These are phyloP conservation scores for Eptatretus burgeri DNA, from an alignment of 2,113 vertebrate genomes.

Conservation along the genomic window DNA sequence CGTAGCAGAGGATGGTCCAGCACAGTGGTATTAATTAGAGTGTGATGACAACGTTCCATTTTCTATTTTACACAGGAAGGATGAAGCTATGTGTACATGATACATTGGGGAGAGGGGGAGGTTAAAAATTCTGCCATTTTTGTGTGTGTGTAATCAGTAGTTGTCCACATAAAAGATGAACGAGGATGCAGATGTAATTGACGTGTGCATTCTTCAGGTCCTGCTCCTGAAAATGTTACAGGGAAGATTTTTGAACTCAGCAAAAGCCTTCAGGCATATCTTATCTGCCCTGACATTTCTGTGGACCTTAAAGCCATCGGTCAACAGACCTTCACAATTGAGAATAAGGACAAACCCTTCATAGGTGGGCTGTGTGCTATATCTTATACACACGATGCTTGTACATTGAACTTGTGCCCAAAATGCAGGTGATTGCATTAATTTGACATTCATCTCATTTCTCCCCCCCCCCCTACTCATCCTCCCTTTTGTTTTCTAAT, in stretches of 20 bases:
- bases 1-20: too few relatives aligned
- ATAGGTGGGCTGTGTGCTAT: constrained; percentile 26
- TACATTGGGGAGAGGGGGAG: too few relatives aligned
- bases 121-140: too few relatives aligned
- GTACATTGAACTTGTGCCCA: background rate
- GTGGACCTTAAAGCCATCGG: constrained; percentile 52
- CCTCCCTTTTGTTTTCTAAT: constrained; percentile 1
- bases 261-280: constrained; percentile 68
- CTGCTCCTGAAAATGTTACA: constrained; percentile 66
- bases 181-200: background rate
- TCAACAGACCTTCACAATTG: constrained; percentile 79
- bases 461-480: background rate
- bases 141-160: too few relatives aligned
- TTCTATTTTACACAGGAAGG: too few relatives aligned
- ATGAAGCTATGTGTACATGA: too few relatives aligned
- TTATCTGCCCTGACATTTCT: constrained; percentile 67
- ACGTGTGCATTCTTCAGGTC: constrained; percentile 23
- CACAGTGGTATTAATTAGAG: too few relatives aligned
- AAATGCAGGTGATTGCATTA: background rate
- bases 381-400: background rate
- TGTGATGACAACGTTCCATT: too few relatives aligned
- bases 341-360: constrained; percentile 77
- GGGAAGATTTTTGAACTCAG: constrained; percentile 88
- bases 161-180: too few relatives aligned
- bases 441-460: background rate